Conservation (phyloP, 2,888 invertebrate species). For the Nomada lathburiana region DNA sequence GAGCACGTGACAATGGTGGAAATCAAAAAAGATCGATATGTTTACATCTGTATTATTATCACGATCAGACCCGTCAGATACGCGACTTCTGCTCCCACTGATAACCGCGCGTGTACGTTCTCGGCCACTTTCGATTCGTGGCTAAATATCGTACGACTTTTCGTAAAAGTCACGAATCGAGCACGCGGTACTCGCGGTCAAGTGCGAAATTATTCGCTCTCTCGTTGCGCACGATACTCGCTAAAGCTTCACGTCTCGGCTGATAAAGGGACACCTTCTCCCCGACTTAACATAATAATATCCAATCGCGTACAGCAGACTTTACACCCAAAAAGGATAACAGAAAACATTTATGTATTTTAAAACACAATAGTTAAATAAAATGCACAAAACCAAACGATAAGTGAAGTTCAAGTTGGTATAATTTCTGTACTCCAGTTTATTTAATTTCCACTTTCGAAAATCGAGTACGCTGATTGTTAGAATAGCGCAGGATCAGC, state of each 20-base stretch:
- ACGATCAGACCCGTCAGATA: background rate
- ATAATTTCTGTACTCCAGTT: too few species aligned
- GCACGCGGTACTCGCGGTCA: conserved; percentile 37
- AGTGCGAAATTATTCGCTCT: conserved; percentile 19
- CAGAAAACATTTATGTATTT: background rate
- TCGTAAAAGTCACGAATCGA: conserved; percentile 43
- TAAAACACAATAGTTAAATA: too few species aligned
- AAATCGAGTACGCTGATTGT: too few species aligned
- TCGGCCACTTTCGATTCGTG: conserved; percentile 26
- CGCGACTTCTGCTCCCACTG: conserved; percentile 4
- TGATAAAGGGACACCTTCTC: conserved; percentile 20
- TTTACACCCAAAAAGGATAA: background rate
- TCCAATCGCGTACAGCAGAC: background rate
- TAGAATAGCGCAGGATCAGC: too few species aligned
- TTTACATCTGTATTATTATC: background rate
- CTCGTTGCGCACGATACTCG: conserved; percentile 10
- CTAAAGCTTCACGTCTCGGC: background rate
- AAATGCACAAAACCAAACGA: too few species aligned
- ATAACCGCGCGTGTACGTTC: conserved; percentile 18
- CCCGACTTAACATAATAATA: background rate
- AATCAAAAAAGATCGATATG: background rate
- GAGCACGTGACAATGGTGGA: background rate
- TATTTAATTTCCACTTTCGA: too few species aligned
- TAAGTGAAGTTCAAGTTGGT: too few species aligned
- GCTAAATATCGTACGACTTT: conserved; percentile 36